A percentile compares a stretch with the other conserved stretches of the same genome.
Evolutionary conservation across 2,113 vertebrate genomes (phyloP).

Genomic region (Myxocyprinus asiaticus): DNA sequence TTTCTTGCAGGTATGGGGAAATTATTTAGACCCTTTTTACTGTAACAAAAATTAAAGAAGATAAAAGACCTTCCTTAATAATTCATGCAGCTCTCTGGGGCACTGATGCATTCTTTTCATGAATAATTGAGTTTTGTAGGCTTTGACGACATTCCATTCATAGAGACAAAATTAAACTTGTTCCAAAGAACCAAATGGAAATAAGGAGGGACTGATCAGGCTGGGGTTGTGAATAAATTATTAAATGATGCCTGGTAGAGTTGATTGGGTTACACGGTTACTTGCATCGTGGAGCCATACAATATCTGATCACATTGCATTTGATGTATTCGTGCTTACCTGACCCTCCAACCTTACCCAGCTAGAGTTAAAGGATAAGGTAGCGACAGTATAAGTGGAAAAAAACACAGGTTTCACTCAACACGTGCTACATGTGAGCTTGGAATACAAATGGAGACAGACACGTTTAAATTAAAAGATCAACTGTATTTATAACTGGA

Average conservation of each 20-base stretch:
- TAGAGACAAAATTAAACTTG: conserved; percentile 52
- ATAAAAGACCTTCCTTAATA: conserved; percentile 62
- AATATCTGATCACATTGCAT: conserved; percentile 65
- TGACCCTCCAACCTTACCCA: conserved; percentile 36
- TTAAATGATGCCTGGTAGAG: conserved; percentile 61
- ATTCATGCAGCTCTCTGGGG: conserved; percentile 60
- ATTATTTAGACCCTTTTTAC: conserved; percentile 14
- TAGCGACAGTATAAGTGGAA: conserved; percentile 36
- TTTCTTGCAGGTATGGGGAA: not conserved
- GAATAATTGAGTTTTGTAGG: conserved; percentile 65
- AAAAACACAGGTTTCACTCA: conserved; percentile 29
- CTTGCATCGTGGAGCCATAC: conserved; percentile 52
- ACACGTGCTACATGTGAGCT: not conserved
- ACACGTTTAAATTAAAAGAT: conserved; percentile 6
- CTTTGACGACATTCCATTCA: conserved; percentile 61
- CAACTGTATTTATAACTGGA: not conserved
- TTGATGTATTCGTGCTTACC: conserved; percentile 42
- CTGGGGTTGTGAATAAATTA: conserved; percentile 66
- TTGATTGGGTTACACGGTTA: conserved; percentile 72
- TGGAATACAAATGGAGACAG: not conserved
- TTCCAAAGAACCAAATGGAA: conserved; percentile 49
- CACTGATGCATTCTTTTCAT: conserved; percentile 55
- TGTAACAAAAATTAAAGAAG: conserved; percentile 38
- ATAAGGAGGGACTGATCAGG: conserved; percentile 44
- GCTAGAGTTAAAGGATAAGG: conserved; percentile 36